Base-by-base conservation (phyloP, 2,888 invertebrate genomes). In the Cantharis nigra region DNA sequence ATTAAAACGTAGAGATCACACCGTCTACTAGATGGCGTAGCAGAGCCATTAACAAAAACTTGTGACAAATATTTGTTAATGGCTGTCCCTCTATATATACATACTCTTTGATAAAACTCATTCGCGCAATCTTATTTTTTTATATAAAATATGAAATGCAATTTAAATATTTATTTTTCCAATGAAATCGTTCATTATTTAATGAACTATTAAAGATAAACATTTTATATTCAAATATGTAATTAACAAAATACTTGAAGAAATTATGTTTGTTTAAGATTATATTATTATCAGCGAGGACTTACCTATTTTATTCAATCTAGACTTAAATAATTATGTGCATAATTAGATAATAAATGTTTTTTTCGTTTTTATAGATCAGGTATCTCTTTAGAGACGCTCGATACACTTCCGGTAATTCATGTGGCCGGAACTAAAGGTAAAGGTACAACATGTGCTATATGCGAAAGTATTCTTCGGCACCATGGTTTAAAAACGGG, bases 391-490 rank as follows among this genome's bases (percentile, higher is more conserved):
- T 79, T 93, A 18, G 89, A 92, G 0, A 91, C 92, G 79, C 87
- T 98, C 74, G 94, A 96, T 83, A 89, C 90, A 73, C 87, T 98
- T 16, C 94, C 96, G 73, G 92, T 98, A 64, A 97, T 99, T 85
- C 99, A 99, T 90, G 94, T 99, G 7, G 93, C 97, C 78, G 99
- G 99, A 10, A 99, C 99, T 1, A 99, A 99, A 89, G 99, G 99
- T 72, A 99, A 99, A 92, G 97, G 96, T 20, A 97, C 98, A 16
- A 98, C 98, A 0, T 98, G 98, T 87, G 97, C 98, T 0, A 94
- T 96, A 88, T 93, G 94, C 81, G 99, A 99, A 88, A 93, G 95
- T 0, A 96, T 99, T 79, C 90, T 99, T 10, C 92, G 96, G 0
- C 89, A 92, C 23, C 93, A 96, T 86, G 97, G 97, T 2, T 93